Evolutionary conservation across 2,888 invertebrate species (phyloP).

Genomic region (Choreutis nemorana): DNA sequence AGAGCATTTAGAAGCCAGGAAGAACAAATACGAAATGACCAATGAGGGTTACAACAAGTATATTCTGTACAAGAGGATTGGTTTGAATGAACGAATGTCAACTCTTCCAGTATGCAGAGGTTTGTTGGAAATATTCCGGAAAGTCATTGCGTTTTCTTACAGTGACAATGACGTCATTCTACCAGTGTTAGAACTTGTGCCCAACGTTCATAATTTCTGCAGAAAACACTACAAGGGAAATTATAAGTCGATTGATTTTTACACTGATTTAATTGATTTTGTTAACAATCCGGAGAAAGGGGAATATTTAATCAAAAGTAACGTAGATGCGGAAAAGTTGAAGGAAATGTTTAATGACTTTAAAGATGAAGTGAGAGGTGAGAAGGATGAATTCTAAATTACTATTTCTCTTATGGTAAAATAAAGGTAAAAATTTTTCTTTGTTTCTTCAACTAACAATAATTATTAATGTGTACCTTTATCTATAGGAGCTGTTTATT

Average conservation of each 20-base stretch:
- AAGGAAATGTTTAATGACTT: conserved; percentile 24
- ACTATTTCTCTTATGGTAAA: conserved; percentile 1
- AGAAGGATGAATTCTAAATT: conserved; percentile 33
- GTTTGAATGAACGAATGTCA: conserved; percentile 35
- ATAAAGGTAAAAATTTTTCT: background rate
- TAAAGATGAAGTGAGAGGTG: conserved; percentile 16
- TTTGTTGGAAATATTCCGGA: conserved; percentile 29
- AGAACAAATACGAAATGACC: conserved; percentile 15
- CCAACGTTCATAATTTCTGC: conserved; percentile 34
- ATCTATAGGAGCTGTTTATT: too few relatives aligned
- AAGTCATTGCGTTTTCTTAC: conserved; percentile 18
- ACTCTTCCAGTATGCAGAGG: conserved; percentile 33
- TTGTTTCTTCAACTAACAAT: too few relatives aligned
- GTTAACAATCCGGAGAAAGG: conserved; percentile 2
- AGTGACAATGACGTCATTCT: conserved; percentile 19
- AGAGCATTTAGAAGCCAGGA: conserved; percentile 31
- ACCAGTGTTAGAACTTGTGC: conserved; percentile 27
- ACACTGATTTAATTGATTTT: conserved; percentile 2
- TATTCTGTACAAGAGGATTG: conserved; percentile 33
- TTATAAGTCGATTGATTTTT: conserved; percentile 15
- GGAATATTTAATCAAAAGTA: conserved; percentile 5
- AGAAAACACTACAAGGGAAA: conserved; percentile 21
- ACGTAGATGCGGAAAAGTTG: conserved; percentile 22
- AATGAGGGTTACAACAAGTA: conserved; percentile 20
- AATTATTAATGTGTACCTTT: too few relatives aligned